phyloP scores from a whole-genome alignment of 2,113 vertebrate genomes.

The Noctilio leporinus region DNA sequence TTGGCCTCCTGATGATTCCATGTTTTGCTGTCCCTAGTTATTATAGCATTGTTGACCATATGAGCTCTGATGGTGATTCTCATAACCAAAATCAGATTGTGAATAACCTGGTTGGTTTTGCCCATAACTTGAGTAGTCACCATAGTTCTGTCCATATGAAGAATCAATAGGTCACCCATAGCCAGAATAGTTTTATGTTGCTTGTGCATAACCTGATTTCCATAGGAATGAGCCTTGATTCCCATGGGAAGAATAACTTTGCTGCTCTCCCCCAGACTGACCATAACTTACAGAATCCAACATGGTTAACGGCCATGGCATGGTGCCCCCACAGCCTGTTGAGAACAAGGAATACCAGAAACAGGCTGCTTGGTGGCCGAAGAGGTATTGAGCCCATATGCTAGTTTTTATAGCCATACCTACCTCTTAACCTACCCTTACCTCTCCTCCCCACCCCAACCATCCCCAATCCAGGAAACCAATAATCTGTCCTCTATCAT shows the following conservation, averaged over 20 bases:
- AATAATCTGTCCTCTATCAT: background rate
- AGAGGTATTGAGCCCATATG: no score
- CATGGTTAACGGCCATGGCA: no score
- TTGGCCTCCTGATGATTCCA: slow-evolving; percentile 80
- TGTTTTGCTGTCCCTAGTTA: slow-evolving; percentile 80
- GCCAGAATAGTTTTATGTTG: slow-evolving; percentile 84
- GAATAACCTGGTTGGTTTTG: slow-evolving; percentile 83
- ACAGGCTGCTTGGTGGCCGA: no score
- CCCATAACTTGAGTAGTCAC: slow-evolving; percentile 80
- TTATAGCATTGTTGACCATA: slow-evolving; percentile 79
- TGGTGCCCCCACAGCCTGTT: no score
- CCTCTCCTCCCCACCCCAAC: background rate
- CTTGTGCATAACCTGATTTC: slow-evolving; percentile 84
- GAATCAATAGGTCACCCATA: slow-evolving; percentile 82
- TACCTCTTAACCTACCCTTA: background rate
- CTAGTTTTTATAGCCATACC: background rate
- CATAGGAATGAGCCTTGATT: no score
- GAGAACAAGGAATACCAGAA: no score
- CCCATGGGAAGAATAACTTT: slow-evolving; percentile 91
- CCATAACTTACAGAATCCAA: no score
- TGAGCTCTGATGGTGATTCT: slow-evolving; percentile 81
- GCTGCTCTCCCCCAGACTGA: no score
- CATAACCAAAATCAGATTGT: slow-evolving; percentile 79
- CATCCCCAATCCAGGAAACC: background rate
- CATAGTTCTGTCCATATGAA: slow-evolving; percentile 81